These are phyloP conservation scores for Brachionichthys hirsutus DNA, from an alignment of 2,113 vertebrate genomes.

Conservation along the genomic window DNA sequence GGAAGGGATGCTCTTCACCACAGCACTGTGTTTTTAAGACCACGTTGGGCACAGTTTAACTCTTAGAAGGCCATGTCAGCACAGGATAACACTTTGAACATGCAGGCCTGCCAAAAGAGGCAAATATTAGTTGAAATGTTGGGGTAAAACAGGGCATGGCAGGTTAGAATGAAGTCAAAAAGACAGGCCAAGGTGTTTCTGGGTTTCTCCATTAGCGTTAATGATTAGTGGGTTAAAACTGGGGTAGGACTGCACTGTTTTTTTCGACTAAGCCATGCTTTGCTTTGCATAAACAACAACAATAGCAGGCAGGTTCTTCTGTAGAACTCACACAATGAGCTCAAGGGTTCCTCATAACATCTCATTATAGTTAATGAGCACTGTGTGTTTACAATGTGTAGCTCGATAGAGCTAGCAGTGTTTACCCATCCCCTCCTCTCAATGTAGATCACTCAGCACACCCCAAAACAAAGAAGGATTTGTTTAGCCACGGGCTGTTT, in stretches of 20 bases:
- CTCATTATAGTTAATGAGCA: constrained; percentile 82
- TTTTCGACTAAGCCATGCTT: constrained; percentile 65
- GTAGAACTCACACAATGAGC: constrained; percentile 76
- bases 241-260: constrained; percentile 50
- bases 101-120: constrained; percentile 39
- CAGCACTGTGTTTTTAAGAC: constrained; percentile 61
- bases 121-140: constrained; percentile 37
- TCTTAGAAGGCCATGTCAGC: constrained; percentile 76
- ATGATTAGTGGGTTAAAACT: constrained; percentile 64
- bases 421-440: constrained; percentile 76
- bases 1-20: constrained; percentile 45
- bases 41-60: constrained; percentile 76
- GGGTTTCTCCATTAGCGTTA: constrained; percentile 46
- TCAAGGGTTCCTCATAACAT: constrained; percentile 77
- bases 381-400: constrained; percentile 79
- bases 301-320: constrained; percentile 72
- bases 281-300: constrained; percentile 77
- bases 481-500: constrained; percentile 76
- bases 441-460: constrained; percentile 77
- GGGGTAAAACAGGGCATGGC: constrained; percentile 45
- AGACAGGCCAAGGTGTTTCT: constrained; percentile 48
- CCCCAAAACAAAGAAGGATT: constrained; percentile 75
- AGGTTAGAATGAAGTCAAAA: constrained; percentile 27
- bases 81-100: constrained; percentile 71
- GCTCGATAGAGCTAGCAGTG: constrained; percentile 75